Conservation (phyloP, 2,888 invertebrate species). For the Drosophila eohydei region DNA sequence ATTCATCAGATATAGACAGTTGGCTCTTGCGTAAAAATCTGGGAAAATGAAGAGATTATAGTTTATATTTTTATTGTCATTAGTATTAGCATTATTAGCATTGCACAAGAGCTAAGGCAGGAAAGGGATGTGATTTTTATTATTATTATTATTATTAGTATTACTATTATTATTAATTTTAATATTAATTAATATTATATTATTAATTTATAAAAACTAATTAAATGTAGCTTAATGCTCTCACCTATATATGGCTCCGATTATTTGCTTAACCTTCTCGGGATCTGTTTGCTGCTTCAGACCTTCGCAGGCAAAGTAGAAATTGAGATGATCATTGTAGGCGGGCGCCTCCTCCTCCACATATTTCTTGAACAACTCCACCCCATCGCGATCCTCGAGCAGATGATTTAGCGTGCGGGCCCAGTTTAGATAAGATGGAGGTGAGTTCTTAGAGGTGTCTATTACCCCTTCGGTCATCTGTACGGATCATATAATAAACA, state of each 20-base stretch:
- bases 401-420: constrained; percentile 93
- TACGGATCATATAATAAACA: neutral
- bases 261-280: constrained; percentile 90
- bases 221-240: constrained; percentile 38
- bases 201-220: neutral
- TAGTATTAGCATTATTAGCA: neutral
- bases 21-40: constrained; percentile 92
- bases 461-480: constrained; percentile 85
- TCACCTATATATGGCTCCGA: constrained; percentile 93
- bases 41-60: neutral
- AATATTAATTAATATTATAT: neutral
- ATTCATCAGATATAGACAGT: constrained; percentile 92
- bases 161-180: neutral
- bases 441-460: constrained; percentile 85
- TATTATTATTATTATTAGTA: neutral
- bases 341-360: constrained; percentile 91
- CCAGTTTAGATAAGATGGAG: constrained; percentile 94
- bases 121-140: neutral
- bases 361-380: constrained; percentile 93
- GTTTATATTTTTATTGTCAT: neutral
- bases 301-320: constrained; percentile 97
- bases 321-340: constrained; percentile 93
- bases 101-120: neutral
- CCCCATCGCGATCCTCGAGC: constrained; percentile 95
- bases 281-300: constrained; percentile 91